Percentiles rank a stretch among this genome's conserved stretches.
These are phyloP conservation scores for cattle (Bos taurus) DNA, from an alignment of 2,113 vertebrate species.

Conservation along the genomic window DNA sequence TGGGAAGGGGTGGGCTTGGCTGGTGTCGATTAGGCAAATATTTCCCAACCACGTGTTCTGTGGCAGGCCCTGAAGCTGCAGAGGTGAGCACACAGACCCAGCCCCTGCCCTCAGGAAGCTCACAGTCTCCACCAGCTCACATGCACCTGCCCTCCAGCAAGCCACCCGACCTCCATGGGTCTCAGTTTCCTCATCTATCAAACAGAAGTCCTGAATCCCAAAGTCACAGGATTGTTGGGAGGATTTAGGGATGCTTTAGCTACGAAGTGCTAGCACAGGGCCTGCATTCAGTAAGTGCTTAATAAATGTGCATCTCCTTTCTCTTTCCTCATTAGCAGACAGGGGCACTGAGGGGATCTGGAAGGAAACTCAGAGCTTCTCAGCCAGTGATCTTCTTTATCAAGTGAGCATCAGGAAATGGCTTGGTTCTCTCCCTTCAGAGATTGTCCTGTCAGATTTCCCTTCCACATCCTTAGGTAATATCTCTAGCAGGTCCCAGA, in stretches of 20 bases:
- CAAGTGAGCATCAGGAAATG: not conserved
- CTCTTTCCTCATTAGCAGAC: not conserved
- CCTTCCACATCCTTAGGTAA: not conserved
- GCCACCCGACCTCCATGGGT: not conserved
- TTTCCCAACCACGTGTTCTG: accelerated
- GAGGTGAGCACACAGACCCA: accelerated
- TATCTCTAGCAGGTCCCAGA: not conserved
- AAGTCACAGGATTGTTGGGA: not conserved
- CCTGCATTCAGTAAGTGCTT: not conserved
- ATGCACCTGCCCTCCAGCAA: accelerated
- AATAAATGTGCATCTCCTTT: not conserved
- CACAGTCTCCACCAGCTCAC: not conserved
- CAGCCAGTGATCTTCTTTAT: not conserved
- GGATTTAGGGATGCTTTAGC: not conserved
- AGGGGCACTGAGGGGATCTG: not conserved
- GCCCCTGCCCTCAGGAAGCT: not conserved
- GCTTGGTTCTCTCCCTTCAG: not conserved
- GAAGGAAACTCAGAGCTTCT: not conserved
- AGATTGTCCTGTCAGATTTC: not conserved
- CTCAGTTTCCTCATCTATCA: not conserved
- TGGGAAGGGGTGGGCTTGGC: not conserved
- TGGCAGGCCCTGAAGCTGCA: not conserved
- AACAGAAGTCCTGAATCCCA: not conserved
- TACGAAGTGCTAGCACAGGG: accelerated
- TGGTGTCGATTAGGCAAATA: not conserved